Percentiles rank a stretch among this genome's conserved stretches.
phyloP scores from a whole-genome alignment of 1,140 invertebrate species.

The fruit fly (Drosophila melanogaster) region Release_6_plus_ISO1_MT NT_033777.3:12320501-12321000 shows the following conservation, averaged over 20 bases:
- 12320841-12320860: slow-evolving; percentile 53
- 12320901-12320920: slow-evolving; percentile 56
- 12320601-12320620: slow-evolving; percentile 42
- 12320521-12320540: slow-evolving; percentile 33
- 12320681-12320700: slow-evolving; percentile 31
- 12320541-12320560: slow-evolving; percentile 46
- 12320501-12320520: slow-evolving; percentile 61
- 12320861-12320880: not conserved
- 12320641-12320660: slow-evolving; percentile 30
- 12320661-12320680: slow-evolving; percentile 50
- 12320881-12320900: slow-evolving; percentile 64
- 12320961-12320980: slow-evolving; percentile 83
- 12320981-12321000: slow-evolving; percentile 80
- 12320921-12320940: slow-evolving; percentile 13
- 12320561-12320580: slow-evolving; percentile 77
- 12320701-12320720: slow-evolving; percentile 30
- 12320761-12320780: slow-evolving; percentile 61
- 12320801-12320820: slow-evolving; percentile 77
- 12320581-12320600: slow-evolving; percentile 71
- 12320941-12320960: slow-evolving; percentile 60
- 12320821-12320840: slow-evolving; percentile 63
- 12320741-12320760: slow-evolving; percentile 31
- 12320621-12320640: not conserved
- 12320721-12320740: slow-evolving; percentile 76
- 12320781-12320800: slow-evolving; percentile 58